Percentiles rank a stretch among this genome's conserved stretches.
phyloP scores from a whole-genome alignment of 2,113 vertebrate species.

The Albula glossodonta region DNA sequence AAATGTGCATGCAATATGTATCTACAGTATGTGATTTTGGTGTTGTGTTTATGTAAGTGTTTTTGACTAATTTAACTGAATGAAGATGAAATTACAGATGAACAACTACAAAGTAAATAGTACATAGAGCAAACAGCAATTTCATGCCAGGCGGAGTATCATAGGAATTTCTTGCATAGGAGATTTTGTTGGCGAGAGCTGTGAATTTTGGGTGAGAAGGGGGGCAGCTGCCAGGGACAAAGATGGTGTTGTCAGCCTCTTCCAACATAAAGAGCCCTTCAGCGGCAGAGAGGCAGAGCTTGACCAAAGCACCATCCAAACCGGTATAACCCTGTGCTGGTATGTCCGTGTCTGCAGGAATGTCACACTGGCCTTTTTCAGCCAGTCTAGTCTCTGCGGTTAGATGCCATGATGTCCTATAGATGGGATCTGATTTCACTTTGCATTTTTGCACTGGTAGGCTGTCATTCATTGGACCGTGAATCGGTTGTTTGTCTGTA shows the following conservation, averaged over 20 bases:
- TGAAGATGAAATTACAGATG: not conserved
- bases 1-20: too few relatives aligned
- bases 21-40: too few relatives aligned
- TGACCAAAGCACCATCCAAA: conserved; percentile 27
- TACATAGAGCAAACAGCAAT: not conserved
- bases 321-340: not conserved
- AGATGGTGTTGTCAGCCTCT: conserved; percentile 59
- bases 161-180: conserved; percentile 50
- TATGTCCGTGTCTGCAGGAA: conserved; percentile 11
- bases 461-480: not conserved
- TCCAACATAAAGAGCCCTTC: conserved; percentile 47
- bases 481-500: not conserved
- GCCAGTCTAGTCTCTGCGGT: conserved; percentile 8
- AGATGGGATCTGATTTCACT: conserved; percentile 13
- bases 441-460: not conserved
- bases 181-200: not conserved
- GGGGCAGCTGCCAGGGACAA: conserved; percentile 65
- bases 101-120: not conserved
- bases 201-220: conserved; percentile 38
- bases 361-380: conserved; percentile 13
- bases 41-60: not conserved
- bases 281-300: conserved; percentile 28
- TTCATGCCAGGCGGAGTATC: conserved; percentile 53
- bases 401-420: not conserved
- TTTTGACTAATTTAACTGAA: not conserved